Evolutionary conservation across 2,888 invertebrate genomes (phyloP).

Genomic region (Epirrhoe tristata): DNA sequence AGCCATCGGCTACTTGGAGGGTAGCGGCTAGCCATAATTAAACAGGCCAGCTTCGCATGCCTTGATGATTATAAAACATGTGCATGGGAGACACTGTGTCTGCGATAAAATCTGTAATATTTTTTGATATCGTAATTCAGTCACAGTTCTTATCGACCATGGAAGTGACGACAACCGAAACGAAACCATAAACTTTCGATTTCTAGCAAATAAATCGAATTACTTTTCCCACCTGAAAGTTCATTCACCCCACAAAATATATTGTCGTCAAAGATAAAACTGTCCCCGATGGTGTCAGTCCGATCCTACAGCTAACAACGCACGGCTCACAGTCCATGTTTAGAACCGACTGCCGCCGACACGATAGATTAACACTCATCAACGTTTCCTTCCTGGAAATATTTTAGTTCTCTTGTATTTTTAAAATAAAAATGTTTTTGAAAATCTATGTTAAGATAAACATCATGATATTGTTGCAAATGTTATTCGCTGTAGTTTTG

Average conservation of each 20-base stretch:
- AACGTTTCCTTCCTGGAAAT: constrained; percentile 69
- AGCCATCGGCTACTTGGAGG: constrained; percentile 34
- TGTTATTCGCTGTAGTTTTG: constrained; percentile 61
- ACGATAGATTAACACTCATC: constrained; percentile 61
- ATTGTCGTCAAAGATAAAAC: constrained; percentile 71
- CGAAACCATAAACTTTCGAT: constrained; percentile 36
- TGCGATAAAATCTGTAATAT: constrained; percentile 19
- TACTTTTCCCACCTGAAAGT: constrained; percentile 53
- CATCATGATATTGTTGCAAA: constrained; percentile 54
- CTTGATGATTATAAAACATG: constrained; percentile 34
- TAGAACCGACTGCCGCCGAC: constrained; percentile 55
- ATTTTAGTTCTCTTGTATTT: constrained; percentile 43
- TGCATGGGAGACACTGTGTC: constrained; percentile 40
- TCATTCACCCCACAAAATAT: constrained; percentile 56
- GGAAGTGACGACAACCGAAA: constrained; percentile 10
- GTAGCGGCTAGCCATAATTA: constrained; percentile 40
- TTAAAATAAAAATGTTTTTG: constrained; percentile 9
- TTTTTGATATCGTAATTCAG: neutral
- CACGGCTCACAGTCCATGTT: constrained; percentile 60
- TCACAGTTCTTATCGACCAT: constrained; percentile 2
- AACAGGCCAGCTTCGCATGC: constrained; percentile 36
- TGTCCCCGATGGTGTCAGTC: constrained; percentile 57
- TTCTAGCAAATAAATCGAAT: constrained; percentile 31
- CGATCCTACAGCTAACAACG: constrained; percentile 64
- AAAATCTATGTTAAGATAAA: constrained; percentile 18